Evolutionary conservation across 1,140 invertebrate genomes (phyloP).

Genomic region (Asobara japonica): DNA sequence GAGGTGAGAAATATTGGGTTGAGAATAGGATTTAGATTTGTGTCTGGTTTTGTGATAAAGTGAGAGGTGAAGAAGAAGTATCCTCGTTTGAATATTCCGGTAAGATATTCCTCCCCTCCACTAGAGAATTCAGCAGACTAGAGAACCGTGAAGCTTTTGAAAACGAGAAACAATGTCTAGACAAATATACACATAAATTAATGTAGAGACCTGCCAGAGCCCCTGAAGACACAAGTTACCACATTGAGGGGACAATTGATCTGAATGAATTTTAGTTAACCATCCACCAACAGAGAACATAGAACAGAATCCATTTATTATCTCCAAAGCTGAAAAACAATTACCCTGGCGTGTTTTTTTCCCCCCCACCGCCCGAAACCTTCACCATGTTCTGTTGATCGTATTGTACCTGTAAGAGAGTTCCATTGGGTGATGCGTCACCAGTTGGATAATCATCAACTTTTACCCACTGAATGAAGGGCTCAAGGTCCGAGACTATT

Average conservation of each 20-base stretch:
- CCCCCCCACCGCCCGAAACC: constrained; percentile 12
- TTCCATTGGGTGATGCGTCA: constrained; percentile 66
- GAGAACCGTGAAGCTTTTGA: constrained; percentile 11
- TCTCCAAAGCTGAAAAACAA: constrained; percentile 4
- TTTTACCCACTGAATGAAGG: constrained; percentile 79
- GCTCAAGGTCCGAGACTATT: constrained; percentile 78
- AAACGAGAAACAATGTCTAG: background rate
- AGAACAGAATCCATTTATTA: background rate
- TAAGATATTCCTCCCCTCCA: background rate
- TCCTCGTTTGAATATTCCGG: background rate
- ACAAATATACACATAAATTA: background rate
- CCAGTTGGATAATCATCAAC: constrained; percentile 67
- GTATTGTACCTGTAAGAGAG: constrained; percentile 67
- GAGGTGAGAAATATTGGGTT: background rate
- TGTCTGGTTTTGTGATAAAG: too few relatives aligned
- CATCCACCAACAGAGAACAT: constrained; percentile 9
- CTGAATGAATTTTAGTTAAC: background rate
- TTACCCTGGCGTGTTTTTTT: background rate
- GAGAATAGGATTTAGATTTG: background rate
- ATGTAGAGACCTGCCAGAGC: background rate
- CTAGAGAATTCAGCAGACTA: background rate
- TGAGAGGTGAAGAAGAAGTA: too few relatives aligned
- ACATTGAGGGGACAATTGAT: constrained; percentile 5
- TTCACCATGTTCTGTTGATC: constrained; percentile 38
- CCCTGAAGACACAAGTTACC: constrained; percentile 17